Conservation (phyloP, 2,888 invertebrate genomes). For the Drosophila colorata region DNA sequence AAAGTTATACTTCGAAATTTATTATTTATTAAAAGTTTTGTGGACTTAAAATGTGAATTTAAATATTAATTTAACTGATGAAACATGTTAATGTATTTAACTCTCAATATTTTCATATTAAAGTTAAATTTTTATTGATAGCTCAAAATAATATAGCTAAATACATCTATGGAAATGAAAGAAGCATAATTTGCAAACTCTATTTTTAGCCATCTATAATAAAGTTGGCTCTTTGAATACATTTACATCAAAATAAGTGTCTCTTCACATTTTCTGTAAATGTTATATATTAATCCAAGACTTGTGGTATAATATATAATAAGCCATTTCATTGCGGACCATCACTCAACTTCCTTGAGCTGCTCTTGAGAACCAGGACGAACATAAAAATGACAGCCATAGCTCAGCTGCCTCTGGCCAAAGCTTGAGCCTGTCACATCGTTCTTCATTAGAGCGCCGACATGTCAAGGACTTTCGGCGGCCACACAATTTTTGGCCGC, state of each 20-base stretch:
- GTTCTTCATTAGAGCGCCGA: slow-evolving; percentile 71
- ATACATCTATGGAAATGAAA: too few relatives aligned
- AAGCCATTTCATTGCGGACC: slow-evolving; percentile 56
- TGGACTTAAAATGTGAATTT: too few relatives aligned
- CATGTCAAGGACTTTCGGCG: slow-evolving; percentile 67
- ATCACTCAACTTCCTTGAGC: slow-evolving; percentile 53
- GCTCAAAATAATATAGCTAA: background rate
- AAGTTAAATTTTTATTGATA: background rate
- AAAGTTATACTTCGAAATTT: too few relatives aligned
- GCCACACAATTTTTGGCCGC: slow-evolving; percentile 30
- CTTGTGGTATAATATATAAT: slow-evolving; percentile 45
- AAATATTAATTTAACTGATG: too few relatives aligned
- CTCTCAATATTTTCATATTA: background rate
- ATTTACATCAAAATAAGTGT: slow-evolving; percentile 6
- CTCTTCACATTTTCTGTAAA: background rate
- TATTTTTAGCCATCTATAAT: background rate
- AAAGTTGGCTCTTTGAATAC: background rate
- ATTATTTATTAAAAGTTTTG: too few relatives aligned
- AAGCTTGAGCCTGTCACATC: slow-evolving; percentile 46
- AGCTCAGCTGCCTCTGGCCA: slow-evolving; percentile 23
- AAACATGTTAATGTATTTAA: background rate
- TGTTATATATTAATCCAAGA: slow-evolving; percentile 36
- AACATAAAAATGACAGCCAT: slow-evolving; percentile 42
- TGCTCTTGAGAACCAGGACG: slow-evolving; percentile 16
- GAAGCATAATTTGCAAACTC: too few relatives aligned